Evolutionary conservation across 2,113 vertebrate genomes (phyloP).

Genomic region (Petrocephalus zakoni): DNA sequence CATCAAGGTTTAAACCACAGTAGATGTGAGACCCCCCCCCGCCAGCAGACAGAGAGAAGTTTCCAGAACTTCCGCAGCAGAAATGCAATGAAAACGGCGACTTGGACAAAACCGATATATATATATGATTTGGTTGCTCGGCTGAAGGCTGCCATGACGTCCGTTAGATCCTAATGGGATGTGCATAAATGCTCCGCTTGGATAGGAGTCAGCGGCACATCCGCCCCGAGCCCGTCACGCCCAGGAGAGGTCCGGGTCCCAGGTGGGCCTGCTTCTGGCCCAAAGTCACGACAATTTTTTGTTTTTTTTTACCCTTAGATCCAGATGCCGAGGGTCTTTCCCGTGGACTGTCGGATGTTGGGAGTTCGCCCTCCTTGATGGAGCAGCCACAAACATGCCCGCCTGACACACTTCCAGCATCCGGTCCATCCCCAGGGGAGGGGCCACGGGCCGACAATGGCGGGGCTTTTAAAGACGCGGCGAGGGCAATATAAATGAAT

Average conservation of each 20-base stretch:
- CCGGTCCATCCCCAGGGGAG: conserved; percentile 36
- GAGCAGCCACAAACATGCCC: not conserved
- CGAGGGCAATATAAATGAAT: conserved; percentile 55
- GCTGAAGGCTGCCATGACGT: not conserved
- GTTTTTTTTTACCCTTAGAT: not conserved
- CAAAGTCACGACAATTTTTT: not conserved
- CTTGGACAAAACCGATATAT: not conserved
- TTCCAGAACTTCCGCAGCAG: conserved; percentile 26
- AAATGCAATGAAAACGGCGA: conserved; percentile 2
- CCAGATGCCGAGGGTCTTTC: not conserved
- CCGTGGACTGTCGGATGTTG: not conserved
- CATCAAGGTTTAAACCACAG: not conserved
- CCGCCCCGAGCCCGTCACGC: not conserved
- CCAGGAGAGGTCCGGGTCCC: not conserved
- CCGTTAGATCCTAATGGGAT: not conserved
- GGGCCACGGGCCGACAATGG: conserved; percentile 27
- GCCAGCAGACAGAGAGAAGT: conserved; percentile 43
- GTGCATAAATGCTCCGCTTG: not conserved
- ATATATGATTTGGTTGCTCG: not conserved
- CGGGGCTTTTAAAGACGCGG: conserved; percentile 45
- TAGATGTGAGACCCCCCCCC: not conserved
- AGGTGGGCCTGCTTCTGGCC: not conserved
- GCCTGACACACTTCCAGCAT: conserved; percentile 13
- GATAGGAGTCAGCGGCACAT: not conserved
- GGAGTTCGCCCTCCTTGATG: not conserved